Evolutionary conservation across 2,888 invertebrate species (phyloP).

Genomic region (Terebella lapidaria): DNA sequence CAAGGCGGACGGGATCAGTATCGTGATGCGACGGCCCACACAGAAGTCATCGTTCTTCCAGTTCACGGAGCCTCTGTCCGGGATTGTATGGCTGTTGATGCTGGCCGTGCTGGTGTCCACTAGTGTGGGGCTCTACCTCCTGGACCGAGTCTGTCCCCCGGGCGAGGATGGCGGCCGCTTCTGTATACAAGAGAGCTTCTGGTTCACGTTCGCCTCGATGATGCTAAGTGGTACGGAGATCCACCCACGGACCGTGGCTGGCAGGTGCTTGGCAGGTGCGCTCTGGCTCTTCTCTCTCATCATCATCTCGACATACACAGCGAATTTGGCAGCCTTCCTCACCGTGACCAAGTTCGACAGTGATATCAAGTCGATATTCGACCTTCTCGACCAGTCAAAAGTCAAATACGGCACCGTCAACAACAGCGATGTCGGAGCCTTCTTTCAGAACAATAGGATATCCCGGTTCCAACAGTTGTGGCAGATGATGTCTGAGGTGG

Average conservation of each 20-base stretch:
- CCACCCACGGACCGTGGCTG: conserved; percentile 60
- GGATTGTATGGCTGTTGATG: conserved; percentile 43
- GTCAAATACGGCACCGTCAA: neutral
- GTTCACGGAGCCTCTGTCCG: conserved; percentile 46
- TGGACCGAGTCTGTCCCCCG: conserved; percentile 56
- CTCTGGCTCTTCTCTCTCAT: conserved; percentile 43
- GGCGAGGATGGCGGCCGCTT: conserved; percentile 20
- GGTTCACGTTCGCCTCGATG: conserved; percentile 6
- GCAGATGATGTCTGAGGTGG: neutral
- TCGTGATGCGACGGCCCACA: conserved; percentile 40
- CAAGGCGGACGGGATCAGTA: conserved; percentile 46
- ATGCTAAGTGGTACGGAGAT: neutral
- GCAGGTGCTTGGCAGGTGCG: conserved; percentile 52
- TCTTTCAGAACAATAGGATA: neutral
- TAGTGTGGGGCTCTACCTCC: conserved; percentile 41
- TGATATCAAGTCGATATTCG: neutral
- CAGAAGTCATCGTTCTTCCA: conserved; percentile 40
- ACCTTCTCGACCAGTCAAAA: neutral
- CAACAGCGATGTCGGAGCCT: neutral
- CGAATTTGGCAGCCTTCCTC: neutral
- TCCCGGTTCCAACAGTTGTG: neutral
- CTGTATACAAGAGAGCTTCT: conserved; percentile 2
- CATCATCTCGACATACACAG: neutral
- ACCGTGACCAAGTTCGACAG: neutral
- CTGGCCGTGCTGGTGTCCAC: conserved; percentile 41